These are phyloP conservation scores for Leptopilina syphax DNA, from an alignment of 2,888 invertebrate genomes.

Conservation along the genomic window DNA sequence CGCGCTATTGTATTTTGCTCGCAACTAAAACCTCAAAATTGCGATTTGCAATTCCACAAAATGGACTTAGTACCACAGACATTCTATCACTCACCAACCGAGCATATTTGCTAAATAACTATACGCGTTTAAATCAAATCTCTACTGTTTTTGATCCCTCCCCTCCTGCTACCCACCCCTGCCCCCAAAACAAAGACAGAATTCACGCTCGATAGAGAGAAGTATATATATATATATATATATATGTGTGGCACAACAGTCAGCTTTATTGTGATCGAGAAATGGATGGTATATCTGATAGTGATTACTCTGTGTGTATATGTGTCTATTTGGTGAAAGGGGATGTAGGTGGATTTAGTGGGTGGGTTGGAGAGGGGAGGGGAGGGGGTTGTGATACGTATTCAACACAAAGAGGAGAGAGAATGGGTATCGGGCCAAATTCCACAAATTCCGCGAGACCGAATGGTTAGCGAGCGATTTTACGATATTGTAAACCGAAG, in stretches of 20 bases:
- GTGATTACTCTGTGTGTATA: background rate
- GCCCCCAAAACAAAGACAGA: background rate
- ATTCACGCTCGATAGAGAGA: conserved; percentile 7
- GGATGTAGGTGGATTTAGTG: background rate
- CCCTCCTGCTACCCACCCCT: too few species aligned
- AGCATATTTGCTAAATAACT: conserved; percentile 38
- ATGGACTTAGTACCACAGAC: conserved; percentile 25
- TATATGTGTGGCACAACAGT: background rate
- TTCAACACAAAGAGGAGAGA: conserved; percentile 48
- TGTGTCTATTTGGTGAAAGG: conserved; percentile 2
- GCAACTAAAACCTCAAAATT: conserved; percentile 20
- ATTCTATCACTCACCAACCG: conserved; percentile 7
- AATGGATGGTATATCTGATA: background rate
- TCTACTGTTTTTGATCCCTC: background rate
- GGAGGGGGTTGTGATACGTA: conserved; percentile 43
- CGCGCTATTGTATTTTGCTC: background rate
- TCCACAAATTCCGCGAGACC: conserved; percentile 73
- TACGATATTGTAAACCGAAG: conserved; percentile 76
- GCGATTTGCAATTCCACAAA: conserved; percentile 6
- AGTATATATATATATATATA: background rate
- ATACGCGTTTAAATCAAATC: background rate
- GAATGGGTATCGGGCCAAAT: conserved; percentile 67
- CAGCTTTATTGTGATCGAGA: conserved; percentile 25
- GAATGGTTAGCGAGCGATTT: conserved; percentile 75
- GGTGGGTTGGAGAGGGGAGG: conserved; percentile 8